These are phyloP conservation scores for Poliocrania exsul DNA, from an alignment of 2,797 vertebrate species.

Conservation along the genomic window DNA sequence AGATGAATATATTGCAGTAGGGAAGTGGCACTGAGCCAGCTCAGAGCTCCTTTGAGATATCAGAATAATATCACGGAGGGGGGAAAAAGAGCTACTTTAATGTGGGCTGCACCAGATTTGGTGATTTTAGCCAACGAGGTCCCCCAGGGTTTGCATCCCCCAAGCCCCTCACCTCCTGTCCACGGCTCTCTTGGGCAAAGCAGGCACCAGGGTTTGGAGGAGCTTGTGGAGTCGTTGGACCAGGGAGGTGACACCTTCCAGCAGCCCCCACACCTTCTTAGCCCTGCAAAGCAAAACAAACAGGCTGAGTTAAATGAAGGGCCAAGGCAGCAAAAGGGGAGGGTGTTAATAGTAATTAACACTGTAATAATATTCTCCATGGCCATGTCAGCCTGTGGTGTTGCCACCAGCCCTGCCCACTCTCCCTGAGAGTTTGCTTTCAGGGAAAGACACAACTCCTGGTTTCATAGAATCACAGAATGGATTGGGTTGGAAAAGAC, in stretches of 20 bases:
- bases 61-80: not conserved
- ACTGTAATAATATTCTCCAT: too few species aligned
- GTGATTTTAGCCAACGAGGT: not conserved
- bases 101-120: not conserved
- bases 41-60: not conserved
- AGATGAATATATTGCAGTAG: rapidly evolving
- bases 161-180: conserved; percentile 1
- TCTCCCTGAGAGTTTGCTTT: too few species aligned
- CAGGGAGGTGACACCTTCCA: conserved; percentile 10
- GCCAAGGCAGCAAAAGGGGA: not conserved
- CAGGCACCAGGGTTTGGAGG: not conserved
- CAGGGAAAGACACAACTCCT: too few species aligned
- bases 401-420: too few species aligned
- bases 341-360: too few species aligned
- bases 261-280: conserved; percentile 44
- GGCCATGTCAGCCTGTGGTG: too few species aligned
- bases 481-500: too few species aligned
- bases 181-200: not conserved
- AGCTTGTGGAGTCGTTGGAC: not conserved
- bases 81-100: not conserved
- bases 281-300: conserved; percentile 4
- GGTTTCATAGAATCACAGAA: too few species aligned
- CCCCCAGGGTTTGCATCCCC: not conserved
- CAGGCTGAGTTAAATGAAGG: not conserved
- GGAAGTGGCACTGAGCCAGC: not conserved